A percentile compares a stretch with the other conserved stretches of the same genome.
Conservation (phyloP, 2,888 invertebrate species). For the Mayetiola destructor region DNA sequence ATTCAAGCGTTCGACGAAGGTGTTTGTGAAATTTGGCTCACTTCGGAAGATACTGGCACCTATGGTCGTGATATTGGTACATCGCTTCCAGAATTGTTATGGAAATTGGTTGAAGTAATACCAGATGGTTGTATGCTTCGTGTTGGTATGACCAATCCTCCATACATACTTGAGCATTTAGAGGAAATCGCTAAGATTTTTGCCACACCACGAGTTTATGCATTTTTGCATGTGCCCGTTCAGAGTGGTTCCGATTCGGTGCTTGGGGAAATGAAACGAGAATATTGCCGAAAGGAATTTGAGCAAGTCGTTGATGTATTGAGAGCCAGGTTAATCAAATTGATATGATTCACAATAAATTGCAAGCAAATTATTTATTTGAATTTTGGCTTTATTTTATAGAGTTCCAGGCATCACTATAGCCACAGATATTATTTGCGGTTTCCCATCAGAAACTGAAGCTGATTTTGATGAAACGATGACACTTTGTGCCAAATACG, state of each 20-base stretch:
- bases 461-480: conserved; percentile 80
- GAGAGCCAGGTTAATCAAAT: conserved; percentile 44
- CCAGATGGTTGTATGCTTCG: conserved; percentile 59
- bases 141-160: conserved; percentile 97
- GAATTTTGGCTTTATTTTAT: conserved; percentile 17
- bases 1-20: conserved; percentile 79
- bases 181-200: conserved; percentile 78
- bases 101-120: conserved; percentile 57
- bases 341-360: background rate
- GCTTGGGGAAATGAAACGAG: conserved; percentile 87
- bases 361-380: background rate
- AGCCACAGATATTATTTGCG: conserved; percentile 96
- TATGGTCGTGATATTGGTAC: conserved; percentile 91
- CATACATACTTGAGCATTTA: conserved; percentile 90
- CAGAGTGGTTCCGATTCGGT: conserved; percentile 96
- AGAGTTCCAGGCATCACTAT: conserved; percentile 84
- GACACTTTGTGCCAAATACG: conserved; percentile 65
- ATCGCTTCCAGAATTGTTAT: conserved; percentile 71
- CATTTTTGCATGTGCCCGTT: conserved; percentile 94
- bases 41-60: conserved; percentile 92
- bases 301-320: conserved; percentile 76
- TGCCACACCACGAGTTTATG: conserved; percentile 77
- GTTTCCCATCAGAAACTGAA: conserved; percentile 92
- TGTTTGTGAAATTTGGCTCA: conserved; percentile 92
- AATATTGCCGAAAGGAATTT: conserved; percentile 83